Evolutionary conservation across 1,140 invertebrate genomes (phyloP).

Genomic region (Platyscapa corneri): DNA sequence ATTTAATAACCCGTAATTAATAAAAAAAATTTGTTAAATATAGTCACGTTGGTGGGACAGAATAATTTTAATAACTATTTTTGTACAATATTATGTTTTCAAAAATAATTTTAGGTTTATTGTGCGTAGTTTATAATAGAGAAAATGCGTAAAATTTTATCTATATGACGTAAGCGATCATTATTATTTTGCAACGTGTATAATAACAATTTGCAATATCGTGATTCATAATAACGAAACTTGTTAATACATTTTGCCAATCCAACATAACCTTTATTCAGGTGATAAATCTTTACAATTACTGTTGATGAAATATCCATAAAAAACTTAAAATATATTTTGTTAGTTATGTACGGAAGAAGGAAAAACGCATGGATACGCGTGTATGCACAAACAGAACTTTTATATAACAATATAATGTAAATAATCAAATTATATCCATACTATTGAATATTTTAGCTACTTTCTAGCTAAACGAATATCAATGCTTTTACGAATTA

Average conservation of each 20-base stretch:
- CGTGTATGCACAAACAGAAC: no score
- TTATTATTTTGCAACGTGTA: not conserved
- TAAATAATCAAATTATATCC: no score
- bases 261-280: not conserved
- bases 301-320: no score
- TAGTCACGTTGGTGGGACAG: no score
- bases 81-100: not conserved
- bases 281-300: not conserved
- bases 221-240: slow-evolving; percentile 13
- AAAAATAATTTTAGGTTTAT: not conserved
- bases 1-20: no score
- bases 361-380: no score
- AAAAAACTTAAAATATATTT: no score
- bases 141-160: not conserved
- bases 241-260: not conserved
- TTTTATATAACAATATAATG: no score
- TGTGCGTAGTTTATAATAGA: not conserved
- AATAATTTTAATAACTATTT: not conserved
- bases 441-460: no score
- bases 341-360: no score
- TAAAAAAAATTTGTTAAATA: no score
- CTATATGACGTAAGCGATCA: not conserved
- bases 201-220: not conserved
- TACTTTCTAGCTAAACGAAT: no score
- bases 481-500: not conserved